Base-by-base conservation (phyloP, 92 coral and sea anemone genomes). In the Anthopleura xanthogrammica region DNA sequence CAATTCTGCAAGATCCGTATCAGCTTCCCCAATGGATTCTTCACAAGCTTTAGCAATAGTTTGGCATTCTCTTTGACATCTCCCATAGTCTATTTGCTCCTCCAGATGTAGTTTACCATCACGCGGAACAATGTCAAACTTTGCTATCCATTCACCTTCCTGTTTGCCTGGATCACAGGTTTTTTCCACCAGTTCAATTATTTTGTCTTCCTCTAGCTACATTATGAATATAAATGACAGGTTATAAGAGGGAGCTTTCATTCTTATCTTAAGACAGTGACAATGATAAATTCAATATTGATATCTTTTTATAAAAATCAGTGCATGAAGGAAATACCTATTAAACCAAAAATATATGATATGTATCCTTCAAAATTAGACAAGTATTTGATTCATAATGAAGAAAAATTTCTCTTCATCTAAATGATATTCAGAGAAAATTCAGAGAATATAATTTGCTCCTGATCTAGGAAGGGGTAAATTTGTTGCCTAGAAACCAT, bases 121-220 rank as follows among this genome's bases (percentile, higher is more conserved):
- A 81, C 83, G 88, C 78, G 88, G 92, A 24, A 85, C 87, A 57
- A 97, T 79, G 80, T 97, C 98, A 81, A 94, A 75, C 83, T 94
- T 97, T 29, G 99, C 88, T 12, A 97, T 92, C 99, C 99, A 97
- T 42, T 92, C 97, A 62, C 99, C 99, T 85, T 97, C 99, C 46
- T 90, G 91, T 76, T 87, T 90, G 14, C 95, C 99, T 50, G 99
- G 99, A 83, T 89, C 87, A 79, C 99, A 97, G 76, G 96, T 80
- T 71, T 94, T 92, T 77, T 97, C 99, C 16, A 97, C 98, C 46
- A 94, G 74, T 39, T 97, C 98, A 60, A 94, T 95, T 24, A 97
- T 68, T 78, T 94, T 92, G 70, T 97, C 99, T 86, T 97, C 99
- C 36, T 86, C 95, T 23, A 97, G 80, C 99, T 97, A 74, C 16